Percentiles rank a stretch among this genome's conserved stretches.
Evolutionary conservation across 2,113 vertebrate species (phyloP).

Genomic region (Prunella fulvescens): DNA sequence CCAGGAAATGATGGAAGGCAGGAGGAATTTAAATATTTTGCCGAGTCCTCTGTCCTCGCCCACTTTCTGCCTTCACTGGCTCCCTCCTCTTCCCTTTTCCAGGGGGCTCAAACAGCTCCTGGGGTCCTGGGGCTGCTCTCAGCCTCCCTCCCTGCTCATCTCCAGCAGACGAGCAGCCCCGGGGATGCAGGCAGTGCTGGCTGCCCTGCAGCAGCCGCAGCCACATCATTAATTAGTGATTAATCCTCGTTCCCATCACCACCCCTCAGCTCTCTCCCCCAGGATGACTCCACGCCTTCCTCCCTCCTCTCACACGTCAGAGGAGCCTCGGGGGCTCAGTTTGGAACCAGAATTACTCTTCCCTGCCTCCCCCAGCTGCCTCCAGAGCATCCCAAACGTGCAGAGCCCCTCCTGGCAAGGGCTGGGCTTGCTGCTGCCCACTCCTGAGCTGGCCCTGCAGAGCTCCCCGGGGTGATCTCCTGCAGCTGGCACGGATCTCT

Average conservation of each 20-base stretch:
- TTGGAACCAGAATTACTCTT: background rate
- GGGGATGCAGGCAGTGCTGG: background rate
- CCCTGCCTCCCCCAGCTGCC: background rate
- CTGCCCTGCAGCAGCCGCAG: background rate
- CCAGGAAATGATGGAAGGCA: constrained; percentile 46
- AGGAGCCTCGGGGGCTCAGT: background rate
- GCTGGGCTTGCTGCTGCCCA: background rate
- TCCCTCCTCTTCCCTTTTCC: background rate
- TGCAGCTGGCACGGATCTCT: background rate
- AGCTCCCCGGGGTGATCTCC: background rate
- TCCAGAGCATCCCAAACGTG: rapidly evolving
- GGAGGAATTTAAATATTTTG: constrained; percentile 32
- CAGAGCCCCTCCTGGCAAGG: background rate
- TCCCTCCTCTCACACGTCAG: background rate
- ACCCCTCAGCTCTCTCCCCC: background rate
- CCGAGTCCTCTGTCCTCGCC: constrained; percentile 14
- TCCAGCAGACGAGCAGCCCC: background rate
- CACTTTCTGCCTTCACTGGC: background rate
- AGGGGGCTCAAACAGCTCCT: background rate
- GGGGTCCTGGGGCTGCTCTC: background rate
- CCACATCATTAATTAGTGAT: background rate
- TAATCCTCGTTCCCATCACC: constrained; percentile 25
- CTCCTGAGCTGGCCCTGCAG: background rate
- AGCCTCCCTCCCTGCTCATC: background rate
- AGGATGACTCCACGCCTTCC: background rate